Evolutionary conservation across 2,888 invertebrate genomes (phyloP).

Genomic region (Craniophora ligustri): DNA sequence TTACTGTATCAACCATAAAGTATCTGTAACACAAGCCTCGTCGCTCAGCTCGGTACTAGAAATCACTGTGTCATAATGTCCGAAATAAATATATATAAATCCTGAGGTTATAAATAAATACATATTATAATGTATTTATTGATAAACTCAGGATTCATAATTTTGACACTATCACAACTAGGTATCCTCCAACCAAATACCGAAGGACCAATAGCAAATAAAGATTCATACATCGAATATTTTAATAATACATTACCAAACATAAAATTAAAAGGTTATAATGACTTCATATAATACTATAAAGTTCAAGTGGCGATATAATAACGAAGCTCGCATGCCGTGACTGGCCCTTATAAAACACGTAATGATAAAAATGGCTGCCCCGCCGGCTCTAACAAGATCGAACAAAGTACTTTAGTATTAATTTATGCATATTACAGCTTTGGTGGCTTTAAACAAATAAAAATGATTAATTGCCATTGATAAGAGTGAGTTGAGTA

Average conservation of each 20-base stretch:
- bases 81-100: too few relatives aligned
- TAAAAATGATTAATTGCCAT: conserved; percentile 64
- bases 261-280: conserved; percentile 29
- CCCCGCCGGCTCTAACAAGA: conserved; percentile 56
- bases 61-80: too few relatives aligned
- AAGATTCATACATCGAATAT: neutral
- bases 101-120: too few relatives aligned
- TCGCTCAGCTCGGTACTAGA: too few relatives aligned
- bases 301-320: conserved; percentile 37
- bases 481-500: conserved; percentile 28
- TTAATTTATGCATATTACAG: conserved; percentile 64
- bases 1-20: too few relatives aligned
- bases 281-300: conserved; percentile 41
- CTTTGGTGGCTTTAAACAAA: conserved; percentile 61
- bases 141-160: too few relatives aligned
- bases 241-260: conserved; percentile 5
- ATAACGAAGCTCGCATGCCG: conserved; percentile 55
- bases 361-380: conserved; percentile 58
- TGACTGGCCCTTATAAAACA: conserved; percentile 69
- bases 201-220: neutral
- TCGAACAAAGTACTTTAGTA: conserved; percentile 55
- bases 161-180: too few relatives aligned
- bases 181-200: too few relatives aligned
- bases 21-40: too few relatives aligned
- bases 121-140: too few relatives aligned